Percentiles rank a stretch among this genome's conserved stretches.
Conservation (phyloP, 2,113 vertebrate genomes). For the Psettodes erumei region DNA sequence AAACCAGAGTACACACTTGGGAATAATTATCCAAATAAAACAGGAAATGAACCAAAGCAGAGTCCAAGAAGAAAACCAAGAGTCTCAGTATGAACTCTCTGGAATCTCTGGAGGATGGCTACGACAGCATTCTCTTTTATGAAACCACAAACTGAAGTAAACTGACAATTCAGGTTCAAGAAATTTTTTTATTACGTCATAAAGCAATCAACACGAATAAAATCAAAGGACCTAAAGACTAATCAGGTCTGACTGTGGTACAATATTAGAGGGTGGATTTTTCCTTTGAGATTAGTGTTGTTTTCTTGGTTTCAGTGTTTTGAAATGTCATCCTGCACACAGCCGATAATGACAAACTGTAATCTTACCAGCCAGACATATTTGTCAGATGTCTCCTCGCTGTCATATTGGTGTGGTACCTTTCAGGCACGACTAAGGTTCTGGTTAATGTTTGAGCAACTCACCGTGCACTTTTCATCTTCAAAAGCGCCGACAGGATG, state of each 20-base stretch:
- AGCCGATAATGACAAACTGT: neutral
- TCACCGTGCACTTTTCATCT: slow-evolving; percentile 81
- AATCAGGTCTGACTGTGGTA: neutral
- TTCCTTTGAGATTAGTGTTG: neutral
- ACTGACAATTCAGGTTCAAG: no score
- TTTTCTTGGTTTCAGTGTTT: neutral
- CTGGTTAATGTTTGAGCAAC: slow-evolving; percentile 88
- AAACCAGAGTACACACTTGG: no score
- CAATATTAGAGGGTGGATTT: neutral
- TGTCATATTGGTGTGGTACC: slow-evolving; percentile 27
- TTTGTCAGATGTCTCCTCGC: slow-evolving; percentile 4
- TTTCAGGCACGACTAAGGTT: slow-evolving; percentile 55
- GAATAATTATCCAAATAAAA: no score
- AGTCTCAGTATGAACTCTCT: no score
- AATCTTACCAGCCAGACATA: neutral
- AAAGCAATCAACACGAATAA: neutral
- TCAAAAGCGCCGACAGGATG: slow-evolving; percentile 82
- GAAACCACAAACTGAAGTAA: no score
- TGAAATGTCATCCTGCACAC: neutral
- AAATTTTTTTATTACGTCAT: neutral
- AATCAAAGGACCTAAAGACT: neutral
- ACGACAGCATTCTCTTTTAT: no score
- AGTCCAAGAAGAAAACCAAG: no score
- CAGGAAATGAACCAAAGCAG: no score
- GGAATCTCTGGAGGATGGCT: no score